Evolutionary conservation across 2,113 vertebrate genomes (phyloP).

Genomic region (Dascyllus trimaculatus): DNA sequence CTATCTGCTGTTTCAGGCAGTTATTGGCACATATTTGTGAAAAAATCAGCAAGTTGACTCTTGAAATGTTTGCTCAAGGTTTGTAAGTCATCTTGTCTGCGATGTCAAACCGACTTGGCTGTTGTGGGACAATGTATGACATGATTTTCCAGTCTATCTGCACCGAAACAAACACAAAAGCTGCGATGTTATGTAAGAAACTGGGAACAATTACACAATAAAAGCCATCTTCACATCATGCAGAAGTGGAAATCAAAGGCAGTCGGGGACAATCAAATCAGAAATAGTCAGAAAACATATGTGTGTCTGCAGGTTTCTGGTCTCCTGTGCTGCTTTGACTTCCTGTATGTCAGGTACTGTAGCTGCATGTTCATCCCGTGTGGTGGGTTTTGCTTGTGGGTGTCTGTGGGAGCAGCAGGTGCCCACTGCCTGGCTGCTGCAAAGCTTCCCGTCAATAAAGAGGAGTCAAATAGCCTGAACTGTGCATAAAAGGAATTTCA

Average conservation of each 20-base stretch:
- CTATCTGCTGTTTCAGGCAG: neutral
- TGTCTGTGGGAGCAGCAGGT: slow-evolving; percentile 24
- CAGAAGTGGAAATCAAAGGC: too few relatives aligned
- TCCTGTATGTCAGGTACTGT: neutral
- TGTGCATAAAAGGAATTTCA: slow-evolving; percentile 73
- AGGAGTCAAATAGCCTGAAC: slow-evolving; percentile 73
- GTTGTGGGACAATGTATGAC: neutral
- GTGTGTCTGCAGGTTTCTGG: neutral
- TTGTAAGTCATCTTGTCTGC: neutral
- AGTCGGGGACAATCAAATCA: too few relatives aligned
- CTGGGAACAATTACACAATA: too few relatives aligned
- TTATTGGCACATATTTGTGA: neutral
- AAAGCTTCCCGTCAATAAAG: slow-evolving; percentile 68
- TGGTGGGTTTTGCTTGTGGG: slow-evolving; percentile 34
- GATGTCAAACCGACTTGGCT: neutral
- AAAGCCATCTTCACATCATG: too few relatives aligned
- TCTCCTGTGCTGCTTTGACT: neutral
- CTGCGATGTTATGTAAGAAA: too few relatives aligned
- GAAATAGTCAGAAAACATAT: too few relatives aligned
- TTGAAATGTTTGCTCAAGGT: neutral
- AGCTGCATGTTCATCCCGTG: slow-evolving; percentile 2
- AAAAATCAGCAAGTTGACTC: neutral
- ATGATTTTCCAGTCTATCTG: too few relatives aligned
- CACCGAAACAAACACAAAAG: too few relatives aligned
- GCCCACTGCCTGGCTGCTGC: slow-evolving; percentile 5